A percentile compares a stretch with the other conserved stretches of the same genome.
These are phyloP conservation scores for Trematocara nigrifrons DNA, from an alignment of 2,113 vertebrate species.

Conservation along the genomic window DNA sequence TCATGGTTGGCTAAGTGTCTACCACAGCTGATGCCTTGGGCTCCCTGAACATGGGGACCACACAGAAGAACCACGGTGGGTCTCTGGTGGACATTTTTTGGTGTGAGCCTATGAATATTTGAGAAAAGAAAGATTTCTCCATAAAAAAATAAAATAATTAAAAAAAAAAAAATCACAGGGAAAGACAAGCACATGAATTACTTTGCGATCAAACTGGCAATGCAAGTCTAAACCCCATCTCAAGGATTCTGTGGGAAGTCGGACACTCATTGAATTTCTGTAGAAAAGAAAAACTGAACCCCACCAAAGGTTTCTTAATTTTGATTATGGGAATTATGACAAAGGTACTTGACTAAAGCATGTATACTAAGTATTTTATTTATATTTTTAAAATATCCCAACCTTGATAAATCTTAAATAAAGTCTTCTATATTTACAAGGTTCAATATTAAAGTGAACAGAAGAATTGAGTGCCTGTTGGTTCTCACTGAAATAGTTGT, in stretches of 20 bases:
- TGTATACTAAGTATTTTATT: neutral
- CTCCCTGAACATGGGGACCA: slow-evolving; percentile 88
- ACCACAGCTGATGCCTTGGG: slow-evolving; percentile 90
- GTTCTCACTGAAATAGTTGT: neutral
- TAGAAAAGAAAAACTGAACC: neutral
- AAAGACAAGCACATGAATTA: neutral
- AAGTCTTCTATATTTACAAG: neutral
- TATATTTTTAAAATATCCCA: neutral
- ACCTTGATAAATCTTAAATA: neutral
- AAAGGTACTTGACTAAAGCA: fast-evolving
- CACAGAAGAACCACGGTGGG: slow-evolving; percentile 87
- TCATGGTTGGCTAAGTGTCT: slow-evolving; percentile 91
- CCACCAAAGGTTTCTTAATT: neutral
- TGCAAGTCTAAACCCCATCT: neutral
- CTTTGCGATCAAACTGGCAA: neutral
- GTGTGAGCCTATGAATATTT: slow-evolving; percentile 77
- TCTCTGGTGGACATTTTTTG: slow-evolving; percentile 91
- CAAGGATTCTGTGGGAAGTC: neutral
- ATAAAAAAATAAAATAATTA: neutral
- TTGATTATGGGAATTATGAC: neutral
- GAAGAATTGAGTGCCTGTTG: neutral
- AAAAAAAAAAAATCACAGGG: neutral
- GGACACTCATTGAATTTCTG: neutral
- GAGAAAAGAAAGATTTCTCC: neutral
- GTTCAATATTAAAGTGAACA: neutral